Evolutionary conservation across 1,140 invertebrate genomes (phyloP).

Genomic region (Scaptodrosophila lebanonensis): DNA sequence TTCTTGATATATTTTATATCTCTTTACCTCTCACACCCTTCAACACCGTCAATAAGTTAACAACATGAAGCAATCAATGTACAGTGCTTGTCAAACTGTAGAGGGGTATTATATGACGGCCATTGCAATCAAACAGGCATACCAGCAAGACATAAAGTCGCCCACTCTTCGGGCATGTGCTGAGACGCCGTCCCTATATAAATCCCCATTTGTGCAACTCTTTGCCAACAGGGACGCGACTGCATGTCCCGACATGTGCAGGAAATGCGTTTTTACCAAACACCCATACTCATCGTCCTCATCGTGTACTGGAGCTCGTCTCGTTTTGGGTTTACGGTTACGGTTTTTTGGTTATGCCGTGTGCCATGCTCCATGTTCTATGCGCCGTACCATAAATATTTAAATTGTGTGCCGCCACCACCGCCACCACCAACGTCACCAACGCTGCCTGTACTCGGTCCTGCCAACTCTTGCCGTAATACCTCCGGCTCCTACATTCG

Average conservation of each 20-base stretch:
- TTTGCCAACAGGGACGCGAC: slow-evolving; percentile 26
- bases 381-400: slow-evolving; percentile 65
- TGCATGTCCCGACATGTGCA: slow-evolving; percentile 66
- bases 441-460: slow-evolving; percentile 8
- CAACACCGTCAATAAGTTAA: too few species aligned
- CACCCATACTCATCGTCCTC: too few species aligned
- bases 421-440: too few species aligned
- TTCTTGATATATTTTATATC: too few species aligned
- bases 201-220: slow-evolving; percentile 13
- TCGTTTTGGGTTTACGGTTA: slow-evolving; percentile 57
- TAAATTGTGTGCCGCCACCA: slow-evolving; percentile 56
- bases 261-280: slow-evolving; percentile 70
- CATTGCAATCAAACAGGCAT: too few species aligned
- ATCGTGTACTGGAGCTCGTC: background rate
- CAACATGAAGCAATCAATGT: too few species aligned
- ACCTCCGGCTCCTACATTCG: background rate
- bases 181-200: too few species aligned
- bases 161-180: too few species aligned
- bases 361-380: slow-evolving; percentile 37
- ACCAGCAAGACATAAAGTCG: too few species aligned
- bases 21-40: too few species aligned
- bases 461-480: background rate
- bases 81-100: too few species aligned
- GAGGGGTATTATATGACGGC: too few species aligned
- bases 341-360: slow-evolving; percentile 69